phyloP scores from a whole-genome alignment of 2,797 vertebrate species.

The Tokudaia muenninki region DNA sequence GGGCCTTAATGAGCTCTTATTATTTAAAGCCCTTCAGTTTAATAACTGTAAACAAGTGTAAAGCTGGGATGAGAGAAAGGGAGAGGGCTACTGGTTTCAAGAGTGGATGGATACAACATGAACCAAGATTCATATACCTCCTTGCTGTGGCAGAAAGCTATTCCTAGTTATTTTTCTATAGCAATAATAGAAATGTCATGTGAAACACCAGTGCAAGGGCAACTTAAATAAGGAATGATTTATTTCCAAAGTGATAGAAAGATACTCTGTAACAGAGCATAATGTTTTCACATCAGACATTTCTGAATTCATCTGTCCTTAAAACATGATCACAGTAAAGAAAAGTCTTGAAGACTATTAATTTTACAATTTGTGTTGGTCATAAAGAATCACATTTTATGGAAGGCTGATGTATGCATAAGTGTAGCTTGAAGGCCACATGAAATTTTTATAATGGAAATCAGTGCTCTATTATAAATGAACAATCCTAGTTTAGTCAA shows the following conservation, averaged over 20 bases:
- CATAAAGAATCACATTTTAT: slow-evolving; percentile 68
- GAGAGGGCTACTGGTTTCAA: background rate
- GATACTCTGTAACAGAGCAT: background rate
- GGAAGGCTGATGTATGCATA: slow-evolving; percentile 58
- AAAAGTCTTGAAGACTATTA: slow-evolving; percentile 61
- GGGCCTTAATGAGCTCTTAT: background rate
- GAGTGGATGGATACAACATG: background rate
- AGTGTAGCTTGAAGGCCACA: slow-evolving; percentile 56
- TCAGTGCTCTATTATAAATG: slow-evolving; percentile 38
- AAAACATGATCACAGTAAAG: slow-evolving; percentile 61
- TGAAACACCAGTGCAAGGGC: background rate
- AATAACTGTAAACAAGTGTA: background rate
- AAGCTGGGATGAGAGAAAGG: background rate
- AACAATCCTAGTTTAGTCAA: slow-evolving; percentile 26
- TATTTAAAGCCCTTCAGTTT: background rate
- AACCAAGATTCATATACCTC: background rate
- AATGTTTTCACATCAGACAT: slow-evolving; percentile 48
- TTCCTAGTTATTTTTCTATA: background rate
- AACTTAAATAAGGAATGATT: background rate
- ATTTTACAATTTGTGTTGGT: slow-evolving; percentile 73
- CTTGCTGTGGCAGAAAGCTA: slow-evolving; percentile 13
- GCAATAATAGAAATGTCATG: background rate
- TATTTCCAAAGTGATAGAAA: background rate
- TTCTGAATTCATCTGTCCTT: slow-evolving; percentile 66
- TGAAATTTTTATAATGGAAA: slow-evolving; percentile 63